Evolutionary conservation across 1,140 invertebrate genomes (phyloP).

Genomic region (Zaprionus capensis): DNA sequence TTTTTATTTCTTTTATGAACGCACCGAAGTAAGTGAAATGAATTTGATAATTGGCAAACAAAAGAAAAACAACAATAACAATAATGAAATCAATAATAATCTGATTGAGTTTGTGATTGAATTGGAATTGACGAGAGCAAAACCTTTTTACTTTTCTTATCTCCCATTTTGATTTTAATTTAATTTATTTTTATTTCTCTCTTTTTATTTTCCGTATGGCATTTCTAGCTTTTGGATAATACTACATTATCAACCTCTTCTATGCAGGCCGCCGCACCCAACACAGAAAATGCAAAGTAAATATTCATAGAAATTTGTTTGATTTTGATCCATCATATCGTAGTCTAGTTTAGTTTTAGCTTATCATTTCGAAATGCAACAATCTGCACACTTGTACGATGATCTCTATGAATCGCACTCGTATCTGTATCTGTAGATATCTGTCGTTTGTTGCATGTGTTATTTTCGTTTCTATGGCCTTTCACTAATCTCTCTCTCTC

Average conservation of each 20-base stretch:
- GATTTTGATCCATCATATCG: constrained; percentile 30
- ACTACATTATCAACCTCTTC: constrained; percentile 84
- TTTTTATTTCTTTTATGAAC: constrained; percentile 61
- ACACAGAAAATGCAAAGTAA: constrained; percentile 86
- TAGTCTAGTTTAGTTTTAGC: constrained; percentile 41
- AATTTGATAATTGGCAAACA: constrained; percentile 53
- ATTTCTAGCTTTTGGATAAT: constrained; percentile 87
- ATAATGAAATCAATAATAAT: constrained; percentile 13
- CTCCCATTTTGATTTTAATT: constrained; percentile 68
- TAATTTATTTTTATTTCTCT: constrained; percentile 52
- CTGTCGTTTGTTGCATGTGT: constrained; percentile 1
- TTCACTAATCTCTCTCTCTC: constrained; percentile 16
- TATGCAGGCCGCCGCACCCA: constrained; percentile 84
- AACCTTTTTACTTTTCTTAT: constrained; percentile 47
- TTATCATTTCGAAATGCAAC: constrained; percentile 32
- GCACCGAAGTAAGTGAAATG: constrained; percentile 72
- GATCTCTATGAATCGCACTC: constrained; percentile 27
- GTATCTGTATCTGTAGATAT: constrained; percentile 7
- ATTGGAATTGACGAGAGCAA: constrained; percentile 20
- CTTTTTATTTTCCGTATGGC: constrained; percentile 77
- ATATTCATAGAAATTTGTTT: constrained; percentile 84
- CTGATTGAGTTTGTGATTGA: constrained; percentile 17
- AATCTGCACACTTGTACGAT: constrained; percentile 33
- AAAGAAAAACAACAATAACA: constrained; percentile 38
- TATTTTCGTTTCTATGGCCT: neutral